A percentile compares a stretch with the other conserved stretches of the same genome.
These are phyloP conservation scores for Drosophila gaucha DNA, from an alignment of 2,888 invertebrate genomes.

Conservation along the genomic window DNA sequence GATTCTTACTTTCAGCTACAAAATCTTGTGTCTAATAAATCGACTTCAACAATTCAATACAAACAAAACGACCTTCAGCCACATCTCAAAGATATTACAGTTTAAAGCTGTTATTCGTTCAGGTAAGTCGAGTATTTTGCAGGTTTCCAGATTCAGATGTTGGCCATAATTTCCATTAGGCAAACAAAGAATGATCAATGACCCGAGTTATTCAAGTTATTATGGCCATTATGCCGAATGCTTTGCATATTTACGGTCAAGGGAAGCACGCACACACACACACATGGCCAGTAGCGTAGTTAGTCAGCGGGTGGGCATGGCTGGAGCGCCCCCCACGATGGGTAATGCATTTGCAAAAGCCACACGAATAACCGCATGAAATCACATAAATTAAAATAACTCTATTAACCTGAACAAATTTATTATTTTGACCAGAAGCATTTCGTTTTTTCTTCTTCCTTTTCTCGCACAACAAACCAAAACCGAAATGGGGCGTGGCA, in stretches of 20 bases:
- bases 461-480: constrained; percentile 9
- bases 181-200: constrained; percentile 50
- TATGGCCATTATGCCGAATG: constrained; percentile 54
- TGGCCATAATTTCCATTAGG: constrained; percentile 28
- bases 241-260: constrained; percentile 51
- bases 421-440: constrained; percentile 78
- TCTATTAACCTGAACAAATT: constrained; percentile 83
- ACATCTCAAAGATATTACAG: constrained; percentile 4
- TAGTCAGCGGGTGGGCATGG: constrained; percentile 46
- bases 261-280: background rate
- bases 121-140: constrained; percentile 1
- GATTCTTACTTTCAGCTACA: background rate
- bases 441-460: constrained; percentile 14
- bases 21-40: background rate
- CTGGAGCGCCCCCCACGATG: constrained; percentile 27
- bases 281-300: constrained; percentile 1
- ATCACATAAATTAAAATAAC: constrained; percentile 82
- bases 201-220: constrained; percentile 46
- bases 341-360: constrained; percentile 76
- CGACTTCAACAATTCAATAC: background rate
- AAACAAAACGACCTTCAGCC: constrained; percentile 4
- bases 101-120: background rate
- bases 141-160: constrained; percentile 30
- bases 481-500: constrained; percentile 4
- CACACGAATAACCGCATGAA: constrained; percentile 78